phyloP scores from a whole-genome alignment of 1,140 invertebrate species.

The Papilio polyxenes region DNA sequence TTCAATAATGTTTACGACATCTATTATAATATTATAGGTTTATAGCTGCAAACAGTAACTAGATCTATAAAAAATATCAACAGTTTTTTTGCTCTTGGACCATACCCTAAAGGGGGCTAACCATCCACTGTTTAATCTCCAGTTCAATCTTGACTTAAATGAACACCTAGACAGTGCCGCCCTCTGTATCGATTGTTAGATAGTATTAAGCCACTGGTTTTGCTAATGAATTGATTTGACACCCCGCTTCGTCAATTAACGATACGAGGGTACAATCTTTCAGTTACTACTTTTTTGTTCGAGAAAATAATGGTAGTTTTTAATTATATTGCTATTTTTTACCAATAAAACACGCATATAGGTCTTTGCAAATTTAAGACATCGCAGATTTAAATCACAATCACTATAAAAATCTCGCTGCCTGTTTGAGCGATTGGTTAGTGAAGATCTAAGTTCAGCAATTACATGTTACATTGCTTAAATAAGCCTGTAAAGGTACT shows the following conservation, averaged over 20 bases:
- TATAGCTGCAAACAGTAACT: background rate
- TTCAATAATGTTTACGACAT: too few relatives aligned
- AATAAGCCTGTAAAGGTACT: background rate
- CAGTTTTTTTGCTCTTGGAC: slow-evolving; percentile 35
- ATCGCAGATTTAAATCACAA: too few relatives aligned
- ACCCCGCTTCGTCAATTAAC: slow-evolving; percentile 56
- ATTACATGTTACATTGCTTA: too few relatives aligned
- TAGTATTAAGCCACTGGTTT: slow-evolving; percentile 64
- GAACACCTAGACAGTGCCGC: slow-evolving; percentile 64
- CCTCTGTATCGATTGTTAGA: slow-evolving; percentile 67
- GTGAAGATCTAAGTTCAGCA: too few relatives aligned
- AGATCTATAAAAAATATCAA: background rate
- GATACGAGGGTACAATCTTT: slow-evolving; percentile 47
- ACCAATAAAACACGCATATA: background rate
- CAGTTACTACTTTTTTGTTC: background rate
- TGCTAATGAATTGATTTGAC: slow-evolving; percentile 75
- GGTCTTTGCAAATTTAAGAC: too few relatives aligned
- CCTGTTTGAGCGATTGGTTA: too few relatives aligned
- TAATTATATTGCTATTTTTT: background rate
- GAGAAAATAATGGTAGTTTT: background rate
- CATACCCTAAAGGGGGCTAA: slow-evolving; percentile 50
- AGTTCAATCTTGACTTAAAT: slow-evolving; percentile 75
- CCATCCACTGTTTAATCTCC: slow-evolving; percentile 70
- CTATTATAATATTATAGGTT: too few relatives aligned
- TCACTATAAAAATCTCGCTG: too few relatives aligned